These are phyloP conservation scores for Lasioglossum malachurum DNA, from an alignment of 2,888 invertebrate genomes.

Conservation along the genomic window DNA sequence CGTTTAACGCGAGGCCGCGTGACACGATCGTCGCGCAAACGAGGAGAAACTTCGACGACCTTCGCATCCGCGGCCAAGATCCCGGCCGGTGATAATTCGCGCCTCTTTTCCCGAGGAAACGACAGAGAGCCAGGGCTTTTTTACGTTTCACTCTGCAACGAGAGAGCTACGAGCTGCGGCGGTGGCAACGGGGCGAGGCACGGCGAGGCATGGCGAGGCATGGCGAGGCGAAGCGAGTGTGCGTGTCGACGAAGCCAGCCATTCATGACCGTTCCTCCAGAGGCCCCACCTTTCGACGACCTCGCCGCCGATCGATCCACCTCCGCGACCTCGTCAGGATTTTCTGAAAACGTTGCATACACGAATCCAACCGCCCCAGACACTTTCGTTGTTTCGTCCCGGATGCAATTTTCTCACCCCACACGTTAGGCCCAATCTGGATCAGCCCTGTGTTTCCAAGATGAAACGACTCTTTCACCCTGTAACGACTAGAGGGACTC, in stretches of 20 bases:
- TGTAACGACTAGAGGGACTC: background rate
- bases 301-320: conserved; percentile 52
- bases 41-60: conserved; percentile 21
- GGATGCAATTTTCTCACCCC: background rate
- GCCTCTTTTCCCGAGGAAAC: background rate
- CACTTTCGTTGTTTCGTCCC: background rate
- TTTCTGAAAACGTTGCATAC: conserved; percentile 31
- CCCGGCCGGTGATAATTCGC: conserved; percentile 9
- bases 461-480: background rate
- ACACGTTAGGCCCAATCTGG: background rate
- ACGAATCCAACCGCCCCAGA: background rate
- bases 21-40: conserved; percentile 12
- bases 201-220: background rate
- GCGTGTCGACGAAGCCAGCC: conserved; percentile 48
- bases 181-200: background rate
- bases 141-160: background rate
- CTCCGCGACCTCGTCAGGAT: conserved; percentile 43
- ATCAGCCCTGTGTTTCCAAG: background rate
- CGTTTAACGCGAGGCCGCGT: conserved; percentile 28
- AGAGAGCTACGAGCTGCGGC: background rate
- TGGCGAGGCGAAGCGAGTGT: conserved; percentile 14
- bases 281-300: conserved; percentile 33
- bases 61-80: conserved; percentile 7
- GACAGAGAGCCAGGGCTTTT: background rate
- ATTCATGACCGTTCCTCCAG: conserved; percentile 45